Evolutionary conservation across 2,888 invertebrate species (phyloP).

Genomic region (Globia sparganii): DNA sequence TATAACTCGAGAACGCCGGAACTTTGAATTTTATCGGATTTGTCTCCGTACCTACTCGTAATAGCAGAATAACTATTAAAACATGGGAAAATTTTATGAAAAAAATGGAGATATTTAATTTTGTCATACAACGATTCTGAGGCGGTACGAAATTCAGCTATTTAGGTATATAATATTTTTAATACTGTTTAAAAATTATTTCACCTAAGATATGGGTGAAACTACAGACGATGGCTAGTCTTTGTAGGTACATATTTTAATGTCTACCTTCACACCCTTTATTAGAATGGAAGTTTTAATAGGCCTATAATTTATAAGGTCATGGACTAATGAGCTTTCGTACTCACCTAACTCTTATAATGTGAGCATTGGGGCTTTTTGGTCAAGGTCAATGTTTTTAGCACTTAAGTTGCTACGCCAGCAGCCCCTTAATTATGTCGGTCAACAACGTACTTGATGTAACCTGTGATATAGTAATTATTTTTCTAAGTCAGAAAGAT

Average conservation of each 20-base stretch:
- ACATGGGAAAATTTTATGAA: too few species aligned
- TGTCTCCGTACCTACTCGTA: not conserved
- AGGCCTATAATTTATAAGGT: not conserved
- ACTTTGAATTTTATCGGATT: not conserved
- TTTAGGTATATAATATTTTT: not conserved
- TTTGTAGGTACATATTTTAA: not conserved
- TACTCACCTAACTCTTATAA: not conserved
- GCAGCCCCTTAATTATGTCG: slow-evolving; percentile 25
- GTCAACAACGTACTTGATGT: slow-evolving; percentile 26
- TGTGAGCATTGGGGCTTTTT: not conserved
- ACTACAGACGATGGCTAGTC: not conserved
- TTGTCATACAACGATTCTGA: too few species aligned
- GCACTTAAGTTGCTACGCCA: slow-evolving; percentile 18
- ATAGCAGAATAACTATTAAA: too few species aligned
- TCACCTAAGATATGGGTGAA: not conserved
- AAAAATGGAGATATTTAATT: too few species aligned
- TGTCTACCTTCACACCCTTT: not conserved
- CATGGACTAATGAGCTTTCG: not conserved
- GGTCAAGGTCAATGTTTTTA: slow-evolving; percentile 40
- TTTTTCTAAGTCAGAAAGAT: not conserved
- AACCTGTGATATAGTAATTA: slow-evolving; percentile 22
- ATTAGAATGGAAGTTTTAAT: not conserved
- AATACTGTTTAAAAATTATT: not conserved
- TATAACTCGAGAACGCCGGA: not conserved
- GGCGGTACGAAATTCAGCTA: too few species aligned